phyloP scores from a whole-genome alignment of 2,797 vertebrate species.

The Pangasius sanitwongsei region DNA sequence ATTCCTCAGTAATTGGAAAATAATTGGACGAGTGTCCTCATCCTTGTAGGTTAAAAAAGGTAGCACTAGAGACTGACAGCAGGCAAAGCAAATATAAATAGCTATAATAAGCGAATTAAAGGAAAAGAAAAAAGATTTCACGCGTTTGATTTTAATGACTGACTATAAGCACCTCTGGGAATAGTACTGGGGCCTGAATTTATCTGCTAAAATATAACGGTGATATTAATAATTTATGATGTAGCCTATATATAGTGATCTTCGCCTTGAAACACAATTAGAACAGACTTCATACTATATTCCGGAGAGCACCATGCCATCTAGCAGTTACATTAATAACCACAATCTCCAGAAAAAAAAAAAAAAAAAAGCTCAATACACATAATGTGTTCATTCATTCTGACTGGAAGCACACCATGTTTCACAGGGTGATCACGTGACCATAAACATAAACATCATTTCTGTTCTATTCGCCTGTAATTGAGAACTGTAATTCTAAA shows the following conservation, averaged over 20 bases:
- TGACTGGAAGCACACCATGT: not conserved
- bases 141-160: not conserved
- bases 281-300: not conserved
- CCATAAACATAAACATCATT: not conserved
- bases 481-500: not conserved
- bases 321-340: not conserved
- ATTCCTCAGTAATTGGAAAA: constrained; percentile 25
- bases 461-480: not conserved
- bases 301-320: not conserved
- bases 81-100: not conserved
- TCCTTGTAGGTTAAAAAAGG: not conserved
- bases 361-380: not conserved
- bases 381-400: not conserved
- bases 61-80: not conserved
- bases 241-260: not conserved
- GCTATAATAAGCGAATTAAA: not conserved
- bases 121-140: no score
- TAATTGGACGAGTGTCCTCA: constrained; percentile 7
- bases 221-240: not conserved
- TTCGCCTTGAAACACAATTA: not conserved
- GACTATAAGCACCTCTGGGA: not conserved
- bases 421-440: not conserved
- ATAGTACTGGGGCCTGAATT: not conserved
- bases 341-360: not conserved
- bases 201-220: not conserved